These are phyloP conservation scores for Acleris holmiana DNA, from an alignment of 2,888 invertebrate species.

Conservation along the genomic window DNA sequence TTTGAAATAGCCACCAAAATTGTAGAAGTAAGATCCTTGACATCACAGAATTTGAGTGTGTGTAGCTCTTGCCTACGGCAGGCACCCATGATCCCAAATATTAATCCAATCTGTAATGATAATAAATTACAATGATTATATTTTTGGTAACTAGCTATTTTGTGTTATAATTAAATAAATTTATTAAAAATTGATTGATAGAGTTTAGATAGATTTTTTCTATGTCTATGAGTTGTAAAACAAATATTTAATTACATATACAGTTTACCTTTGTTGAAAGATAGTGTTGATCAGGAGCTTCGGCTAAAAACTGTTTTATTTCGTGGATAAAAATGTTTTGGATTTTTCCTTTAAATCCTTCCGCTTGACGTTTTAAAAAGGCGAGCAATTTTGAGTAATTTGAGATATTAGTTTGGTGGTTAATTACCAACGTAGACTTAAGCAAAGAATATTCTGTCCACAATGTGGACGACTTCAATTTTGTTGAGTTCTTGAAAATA, in stretches of 20 bases:
- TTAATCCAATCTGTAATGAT: slow-evolving; percentile 30
- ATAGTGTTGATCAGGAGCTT: slow-evolving; percentile 26
- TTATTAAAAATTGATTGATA: not conserved
- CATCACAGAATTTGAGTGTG: slow-evolving; percentile 21
- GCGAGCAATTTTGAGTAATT: slow-evolving; percentile 21
- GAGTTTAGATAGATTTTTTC: too few species aligned
- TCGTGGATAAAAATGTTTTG: slow-evolving; percentile 26
- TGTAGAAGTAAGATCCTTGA: slow-evolving; percentile 14
- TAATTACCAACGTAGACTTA: too few species aligned
- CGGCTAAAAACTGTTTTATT: slow-evolving; percentile 30
- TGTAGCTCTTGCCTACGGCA: slow-evolving; percentile 26
- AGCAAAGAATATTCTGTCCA: too few species aligned
- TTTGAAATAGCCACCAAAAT: slow-evolving; percentile 11
- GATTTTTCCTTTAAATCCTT: slow-evolving; percentile 25
- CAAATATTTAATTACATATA: too few species aligned
- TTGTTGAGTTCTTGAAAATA: too few species aligned
- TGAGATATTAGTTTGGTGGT: too few species aligned
- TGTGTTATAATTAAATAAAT: too few species aligned
- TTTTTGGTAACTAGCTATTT: too few species aligned
- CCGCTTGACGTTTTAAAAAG: slow-evolving; percentile 16
- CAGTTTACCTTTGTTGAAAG: slow-evolving; percentile 30
- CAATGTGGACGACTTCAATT: too few species aligned
- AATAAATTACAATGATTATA: not conserved
- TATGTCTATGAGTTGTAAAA: too few species aligned
- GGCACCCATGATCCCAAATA: slow-evolving; percentile 32